Evolutionary conservation across 1,140 invertebrate genomes (phyloP).

Genomic region (Euborellia annulipes): DNA sequence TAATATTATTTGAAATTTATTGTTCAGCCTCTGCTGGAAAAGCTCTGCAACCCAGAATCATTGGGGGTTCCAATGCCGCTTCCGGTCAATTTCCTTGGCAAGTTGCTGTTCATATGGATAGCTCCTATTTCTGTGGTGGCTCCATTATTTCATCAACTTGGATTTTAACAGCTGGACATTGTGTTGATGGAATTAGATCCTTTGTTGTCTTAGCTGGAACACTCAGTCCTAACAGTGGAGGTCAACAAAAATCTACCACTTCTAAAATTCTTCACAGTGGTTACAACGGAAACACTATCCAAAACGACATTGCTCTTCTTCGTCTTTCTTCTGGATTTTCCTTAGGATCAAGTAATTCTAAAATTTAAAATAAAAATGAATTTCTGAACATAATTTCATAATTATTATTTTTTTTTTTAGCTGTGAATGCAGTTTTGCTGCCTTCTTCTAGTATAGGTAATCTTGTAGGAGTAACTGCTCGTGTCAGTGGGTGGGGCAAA

Average conservation of each 20-base stretch:
- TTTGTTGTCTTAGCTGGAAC: too few species aligned
- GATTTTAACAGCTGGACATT: slow-evolving; percentile 19
- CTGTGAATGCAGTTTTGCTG: neutral
- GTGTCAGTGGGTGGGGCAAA: slow-evolving; percentile 10
- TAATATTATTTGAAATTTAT: too few species aligned
- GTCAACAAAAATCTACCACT: too few species aligned
- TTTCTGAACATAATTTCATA: too few species aligned
- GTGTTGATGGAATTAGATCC: too few species aligned
- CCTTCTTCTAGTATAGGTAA: neutral
- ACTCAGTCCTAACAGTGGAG: too few species aligned
- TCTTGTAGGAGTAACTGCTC: neutral
- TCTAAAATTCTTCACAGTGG: slow-evolving; percentile 11
- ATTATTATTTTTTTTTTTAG: slow-evolving; percentile 1
- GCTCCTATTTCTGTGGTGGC: slow-evolving; percentile 15
- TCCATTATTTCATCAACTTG: slow-evolving; percentile 15
- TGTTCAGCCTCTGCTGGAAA: too few species aligned
- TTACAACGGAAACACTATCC: slow-evolving; percentile 14
- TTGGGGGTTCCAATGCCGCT: slow-evolving; percentile 3
- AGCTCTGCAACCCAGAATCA: too few species aligned
- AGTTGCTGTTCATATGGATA: slow-evolving; percentile 6
- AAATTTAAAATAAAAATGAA: too few species aligned
- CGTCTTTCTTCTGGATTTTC: too few species aligned
- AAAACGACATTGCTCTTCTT: slow-evolving; percentile 16
- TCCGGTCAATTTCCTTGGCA: slow-evolving; percentile 10
- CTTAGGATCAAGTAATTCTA: too few species aligned